phyloP scores from a whole-genome alignment of 53 echinoderm and acorn worm species.

The Antedon mediterranea region DNA sequence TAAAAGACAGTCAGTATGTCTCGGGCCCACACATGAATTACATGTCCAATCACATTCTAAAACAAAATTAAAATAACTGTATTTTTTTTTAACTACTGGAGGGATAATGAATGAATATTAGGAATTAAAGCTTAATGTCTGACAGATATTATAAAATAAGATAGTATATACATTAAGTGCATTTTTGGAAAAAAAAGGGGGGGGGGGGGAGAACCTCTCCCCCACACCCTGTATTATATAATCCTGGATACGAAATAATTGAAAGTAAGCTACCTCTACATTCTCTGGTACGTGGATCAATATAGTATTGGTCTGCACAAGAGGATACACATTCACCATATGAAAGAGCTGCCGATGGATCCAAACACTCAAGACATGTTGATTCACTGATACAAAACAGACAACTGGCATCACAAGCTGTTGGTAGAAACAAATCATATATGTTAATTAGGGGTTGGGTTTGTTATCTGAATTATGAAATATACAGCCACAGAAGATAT shows the following conservation, averaged over 20 bases:
- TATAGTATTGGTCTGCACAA: conserved; percentile 87
- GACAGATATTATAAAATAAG: too few relatives aligned
- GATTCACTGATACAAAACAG: conserved; percentile 50
- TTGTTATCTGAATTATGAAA: too few relatives aligned
- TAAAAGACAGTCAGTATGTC: conserved; percentile 54
- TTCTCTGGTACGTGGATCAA: conserved; percentile 62
- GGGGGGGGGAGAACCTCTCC: too few relatives aligned
- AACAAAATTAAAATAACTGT: not conserved
- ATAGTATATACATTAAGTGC: too few relatives aligned
- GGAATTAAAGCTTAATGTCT: too few relatives aligned
- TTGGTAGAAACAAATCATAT: not conserved
- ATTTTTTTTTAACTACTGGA: too few relatives aligned
- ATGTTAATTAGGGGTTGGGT: too few relatives aligned
- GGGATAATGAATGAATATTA: too few relatives aligned
- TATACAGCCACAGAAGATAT: too few relatives aligned
- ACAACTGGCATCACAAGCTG: conserved; percentile 64
- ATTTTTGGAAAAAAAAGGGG: too few relatives aligned
- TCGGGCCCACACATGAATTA: conserved; percentile 78
- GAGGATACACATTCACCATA: conserved; percentile 80
- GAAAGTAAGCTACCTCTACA: conserved; percentile 85
- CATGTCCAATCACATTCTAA: conserved; percentile 96
- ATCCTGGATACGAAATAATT: too few relatives aligned
- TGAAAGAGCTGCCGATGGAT: conserved; percentile 64
- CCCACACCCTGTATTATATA: too few relatives aligned
- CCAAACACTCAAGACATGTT: conserved; percentile 64